Evolutionary conservation across 2,888 invertebrate species (phyloP).

Genomic region (Microctonus aethiopoides): DNA sequence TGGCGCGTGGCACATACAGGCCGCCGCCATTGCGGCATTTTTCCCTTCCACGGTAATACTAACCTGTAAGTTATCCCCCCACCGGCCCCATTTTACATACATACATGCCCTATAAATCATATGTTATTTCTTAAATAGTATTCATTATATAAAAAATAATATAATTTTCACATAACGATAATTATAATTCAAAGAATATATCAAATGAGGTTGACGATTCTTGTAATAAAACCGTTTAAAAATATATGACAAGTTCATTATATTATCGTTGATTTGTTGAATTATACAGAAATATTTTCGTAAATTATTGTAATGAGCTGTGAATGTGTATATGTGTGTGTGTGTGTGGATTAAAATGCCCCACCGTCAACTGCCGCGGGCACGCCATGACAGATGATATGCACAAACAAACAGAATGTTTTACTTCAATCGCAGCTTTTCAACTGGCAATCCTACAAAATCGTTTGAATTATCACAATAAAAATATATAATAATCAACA

Average conservation of each 20-base stretch:
- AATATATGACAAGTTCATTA: too few relatives aligned
- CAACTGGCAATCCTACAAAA: constrained; percentile 40
- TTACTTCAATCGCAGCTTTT: constrained; percentile 37
- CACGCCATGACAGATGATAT: constrained; percentile 64
- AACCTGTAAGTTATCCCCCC: constrained; percentile 22
- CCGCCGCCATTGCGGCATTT: constrained; percentile 56
- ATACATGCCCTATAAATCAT: constrained; percentile 33
- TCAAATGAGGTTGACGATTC: too few relatives aligned
- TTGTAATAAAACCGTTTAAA: too few relatives aligned
- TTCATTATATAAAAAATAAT: too few relatives aligned
- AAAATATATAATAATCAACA: background rate
- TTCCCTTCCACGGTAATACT: constrained; percentile 15
- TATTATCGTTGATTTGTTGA: too few relatives aligned
- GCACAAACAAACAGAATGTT: constrained; percentile 57
- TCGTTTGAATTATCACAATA: too few relatives aligned
- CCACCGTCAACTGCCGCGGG: constrained; percentile 35
- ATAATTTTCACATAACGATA: constrained; percentile 1
- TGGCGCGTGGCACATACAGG: constrained; percentile 64
- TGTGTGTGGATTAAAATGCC: background rate
- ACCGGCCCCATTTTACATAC: background rate
- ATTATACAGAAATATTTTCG: too few relatives aligned
- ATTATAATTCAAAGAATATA: background rate
- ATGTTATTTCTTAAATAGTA: constrained; percentile 31
- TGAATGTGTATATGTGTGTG: background rate
- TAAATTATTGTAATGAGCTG: too few relatives aligned